These are phyloP conservation scores for Gavialis gangeticus DNA, from an alignment of 2,113 vertebrate species.

Conservation along the genomic window DNA sequence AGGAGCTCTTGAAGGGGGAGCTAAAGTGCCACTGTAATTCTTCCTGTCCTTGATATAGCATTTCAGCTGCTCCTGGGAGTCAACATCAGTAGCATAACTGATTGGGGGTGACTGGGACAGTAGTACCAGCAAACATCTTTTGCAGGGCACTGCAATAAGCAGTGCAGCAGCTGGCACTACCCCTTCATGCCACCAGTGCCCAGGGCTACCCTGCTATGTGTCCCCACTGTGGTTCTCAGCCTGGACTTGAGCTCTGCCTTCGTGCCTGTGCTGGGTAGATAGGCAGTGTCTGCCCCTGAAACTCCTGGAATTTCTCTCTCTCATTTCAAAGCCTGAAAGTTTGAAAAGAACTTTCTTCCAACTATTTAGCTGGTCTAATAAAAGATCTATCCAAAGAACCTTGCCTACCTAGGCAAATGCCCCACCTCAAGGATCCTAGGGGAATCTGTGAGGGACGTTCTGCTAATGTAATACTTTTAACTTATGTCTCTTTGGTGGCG, in stretches of 20 bases:
- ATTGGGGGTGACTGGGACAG: no score
- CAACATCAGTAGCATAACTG: rapidly evolving
- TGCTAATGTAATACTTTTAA: not conserved
- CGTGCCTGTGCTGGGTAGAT: not conserved
- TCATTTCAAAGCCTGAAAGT: not conserved
- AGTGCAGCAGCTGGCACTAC: no score
- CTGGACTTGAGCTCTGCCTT: not conserved
- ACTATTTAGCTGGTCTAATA: no score
- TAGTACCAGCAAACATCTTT: no score
- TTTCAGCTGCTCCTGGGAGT: not conserved
- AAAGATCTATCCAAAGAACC: not conserved
- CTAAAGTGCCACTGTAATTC: not conserved
- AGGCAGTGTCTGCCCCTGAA: not conserved
- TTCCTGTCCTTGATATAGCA: not conserved
- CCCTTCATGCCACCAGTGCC: no score
- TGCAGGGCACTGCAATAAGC: no score
- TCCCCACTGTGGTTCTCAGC: rapidly evolving
- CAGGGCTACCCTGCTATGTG: not conserved
- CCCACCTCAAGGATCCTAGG: not conserved
- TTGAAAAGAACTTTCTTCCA: not conserved
- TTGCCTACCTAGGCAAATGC: not conserved
- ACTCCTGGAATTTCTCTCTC: not conserved
- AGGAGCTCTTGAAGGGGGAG: slow-evolving; percentile 29
- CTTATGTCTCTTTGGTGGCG: not conserved
- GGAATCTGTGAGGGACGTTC: not conserved